Percentiles rank a stretch among this genome's conserved stretches.
phyloP scores from a whole-genome alignment of 2,113 vertebrate species.

The Brevimyrus niger region DNA sequence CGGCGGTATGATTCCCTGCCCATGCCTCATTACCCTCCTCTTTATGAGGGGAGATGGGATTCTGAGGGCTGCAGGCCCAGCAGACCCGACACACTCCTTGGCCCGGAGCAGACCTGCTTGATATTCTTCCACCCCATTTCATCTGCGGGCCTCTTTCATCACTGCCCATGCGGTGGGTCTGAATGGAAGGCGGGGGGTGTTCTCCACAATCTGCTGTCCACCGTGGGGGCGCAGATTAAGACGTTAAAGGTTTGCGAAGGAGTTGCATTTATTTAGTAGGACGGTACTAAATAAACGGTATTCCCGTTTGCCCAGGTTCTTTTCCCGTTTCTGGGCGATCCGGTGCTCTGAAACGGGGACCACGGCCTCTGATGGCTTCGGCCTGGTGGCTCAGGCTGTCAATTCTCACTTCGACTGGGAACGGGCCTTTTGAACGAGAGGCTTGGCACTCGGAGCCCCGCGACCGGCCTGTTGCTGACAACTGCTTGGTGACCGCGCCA shows the following conservation, averaged over 20 bases:
- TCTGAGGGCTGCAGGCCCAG: slow-evolving; percentile 51
- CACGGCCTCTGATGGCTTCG: background rate
- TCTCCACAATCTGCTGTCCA: slow-evolving; percentile 42
- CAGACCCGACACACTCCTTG: slow-evolving; percentile 61
- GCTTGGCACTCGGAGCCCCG: background rate
- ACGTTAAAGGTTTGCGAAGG: slow-evolving; percentile 26
- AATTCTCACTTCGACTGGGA: background rate
- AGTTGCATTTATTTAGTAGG: background rate
- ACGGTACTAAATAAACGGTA: background rate
- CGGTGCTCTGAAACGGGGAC: background rate
- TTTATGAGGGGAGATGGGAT: slow-evolving; percentile 74
- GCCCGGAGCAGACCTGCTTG: slow-evolving; percentile 69
- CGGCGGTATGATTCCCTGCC: slow-evolving; percentile 74
- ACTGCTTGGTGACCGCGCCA: background rate
- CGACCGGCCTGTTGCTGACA: background rate
- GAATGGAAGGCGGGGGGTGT: slow-evolving; percentile 37
- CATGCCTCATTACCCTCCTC: slow-evolving; percentile 79
- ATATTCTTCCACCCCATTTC: slow-evolving; percentile 92
- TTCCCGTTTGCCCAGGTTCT: background rate
- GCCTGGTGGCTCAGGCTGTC: slow-evolving; percentile 19
- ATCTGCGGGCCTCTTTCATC: slow-evolving; percentile 76
- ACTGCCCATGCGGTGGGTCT: slow-evolving; percentile 78
- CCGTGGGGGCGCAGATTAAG: slow-evolving; percentile 33
- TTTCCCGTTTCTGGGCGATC: background rate
- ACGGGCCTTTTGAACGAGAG: slow-evolving; percentile 5